Base-by-base conservation (phyloP, 2,797 vertebrate species). In the Spatula clypeata region DNA sequence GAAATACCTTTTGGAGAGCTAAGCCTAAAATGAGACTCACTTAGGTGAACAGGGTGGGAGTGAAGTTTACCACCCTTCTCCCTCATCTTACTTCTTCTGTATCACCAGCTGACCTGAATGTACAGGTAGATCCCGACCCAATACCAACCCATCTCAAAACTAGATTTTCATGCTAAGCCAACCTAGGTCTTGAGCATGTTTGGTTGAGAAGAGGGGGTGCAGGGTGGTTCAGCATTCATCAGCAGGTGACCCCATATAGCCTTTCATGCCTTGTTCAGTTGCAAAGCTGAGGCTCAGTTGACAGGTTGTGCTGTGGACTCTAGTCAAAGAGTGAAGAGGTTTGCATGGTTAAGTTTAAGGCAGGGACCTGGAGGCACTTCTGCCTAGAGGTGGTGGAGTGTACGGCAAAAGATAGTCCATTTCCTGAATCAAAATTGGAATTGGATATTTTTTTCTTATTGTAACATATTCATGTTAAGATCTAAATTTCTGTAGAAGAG, bases 201-300 rank as follows among this genome's bases (percentile, higher is more conserved):
- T 60, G 14, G 34, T 23, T 40, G 6, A 10, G 61, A 31, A 42
- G 27, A 42, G 38, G 26, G 27, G 12, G 36, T 31, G 38, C 8
- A 6, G 11, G 0, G 5, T 1, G 3, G 0, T 21, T 91, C 3
- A 3, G 4, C 34, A 38, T 6, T 32, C 36, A 65, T 2, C 11
- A 40, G 20, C 24, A 90, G 6, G 8, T 88, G 11, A 2, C 9
- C 4, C 18, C 5, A 2, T 4, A 0, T 1, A 10, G 31, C 1
- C 86, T 54, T 69, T 54, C 18, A 4, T 24, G 19, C 34, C 42
- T 58, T 4, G 20, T 31, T 71, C 32, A n/a, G 18, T 26, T 72
- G 13, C 14, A 80, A 57, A 53, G 9, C 36, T 86, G 40, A 65
- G 32, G 3, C 17, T 47, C 60, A 4, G 1, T 16, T 86, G 44